Evolutionary conservation across 2,113 vertebrate species (phyloP), one percentile per base, ranked within the genome.

Genomic region (Aplodontia rufa): DNA sequence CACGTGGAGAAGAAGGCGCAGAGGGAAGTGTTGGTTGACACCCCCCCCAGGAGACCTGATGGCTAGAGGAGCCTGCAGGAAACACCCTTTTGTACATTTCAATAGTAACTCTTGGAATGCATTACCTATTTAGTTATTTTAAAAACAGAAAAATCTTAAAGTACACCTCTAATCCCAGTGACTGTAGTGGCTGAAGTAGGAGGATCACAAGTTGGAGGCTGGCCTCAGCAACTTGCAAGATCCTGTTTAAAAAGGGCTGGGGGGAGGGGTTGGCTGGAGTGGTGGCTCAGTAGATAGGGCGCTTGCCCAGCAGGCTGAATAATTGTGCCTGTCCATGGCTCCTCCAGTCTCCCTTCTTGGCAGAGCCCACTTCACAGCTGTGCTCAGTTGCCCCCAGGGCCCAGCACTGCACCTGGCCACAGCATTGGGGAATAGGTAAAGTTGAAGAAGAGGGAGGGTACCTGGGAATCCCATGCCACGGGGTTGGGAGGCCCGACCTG

Each of bases 281-380:
- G 35, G 64, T 35, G n/a, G n/a, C n/a, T n/a, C n/a, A n/a, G n/a
- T n/a, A n/a, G n/a, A n/a, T n/a, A n/a, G n/a, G n/a, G n/a, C n/a
- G n/a, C n/a, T n/a, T n/a, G n/a, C n/a, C n/a, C n/a, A n/a, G n/a
- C n/a, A n/a, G n/a, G 53, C 13, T 55, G 53, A 51, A 4, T 51
- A 13, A 1, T 13, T 0, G 8, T 12, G 20, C 49, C 40, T 20
- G 0, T 14, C 78, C 42, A 16, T 3, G 24, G 17, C 0, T 60
- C 62, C 1, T 0, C 58, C 32, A 35, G 24, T 26, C 53, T 72
- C n/a, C 30, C 74, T 72, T 37, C 68, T 47, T 0, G 0, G 32
- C 55, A 2, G 4, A 40, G 37, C 62, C 87, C 26, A 1, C 40
- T 7, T 5, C 82, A 3, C 60, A 8, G 51, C 88, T 24, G n/a